Base-by-base conservation (phyloP, 2,888 invertebrate genomes). In the Kuschelorhynchus macadamiae region DNA sequence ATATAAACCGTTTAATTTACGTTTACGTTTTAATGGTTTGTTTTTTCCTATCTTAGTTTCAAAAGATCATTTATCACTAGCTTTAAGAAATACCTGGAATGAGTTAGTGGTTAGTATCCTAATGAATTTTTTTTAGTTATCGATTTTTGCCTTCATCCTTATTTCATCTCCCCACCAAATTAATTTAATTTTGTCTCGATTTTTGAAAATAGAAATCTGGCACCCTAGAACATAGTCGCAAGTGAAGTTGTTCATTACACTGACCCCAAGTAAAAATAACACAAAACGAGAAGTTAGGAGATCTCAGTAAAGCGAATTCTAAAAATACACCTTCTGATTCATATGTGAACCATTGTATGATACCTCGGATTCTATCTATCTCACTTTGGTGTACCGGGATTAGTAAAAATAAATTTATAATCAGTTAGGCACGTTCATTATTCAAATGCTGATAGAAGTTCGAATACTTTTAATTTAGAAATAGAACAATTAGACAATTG, bases 241-340 rank as follows among this genome's bases (percentile, higher is more conserved):
- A 41, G 25, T 12, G 25, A 63, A 63, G 39, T 57, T 56, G 32
- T 42, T 57, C 64, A 50, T 64, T 64, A 57, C 64, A 64, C 57
- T 57, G 64, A 64, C 64, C 56, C 57, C 64, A 21, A 42, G 64
- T 42, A 63, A 47, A 63, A 55, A 55, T 55, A 47, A 41, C 47
- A 63, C 21, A 64, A 64, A 47, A 41, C 47, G 56, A 64, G 42
- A 64, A 56, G 21, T 49, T 8, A 12, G 25, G 53, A 41, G 21
- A 21, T 33, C 47, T 25, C 33, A 17, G 52, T 63, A 57, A 64
- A 57, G 57, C 59, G 59, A 49, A 64, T 52, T 59, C 67, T 62
- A 62, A 62, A 67, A 62, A 67, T 67, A 67, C 41, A 11, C 49
- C 33, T 53, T 33, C 55, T 61, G 66, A 67, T 67, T 67, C 66